Percentiles rank a stretch among this genome's conserved stretches.
These are phyloP conservation scores for Meleagris gallopavo DNA, from an alignment of 2,113 vertebrate genomes.

Conservation along the genomic window DNA sequence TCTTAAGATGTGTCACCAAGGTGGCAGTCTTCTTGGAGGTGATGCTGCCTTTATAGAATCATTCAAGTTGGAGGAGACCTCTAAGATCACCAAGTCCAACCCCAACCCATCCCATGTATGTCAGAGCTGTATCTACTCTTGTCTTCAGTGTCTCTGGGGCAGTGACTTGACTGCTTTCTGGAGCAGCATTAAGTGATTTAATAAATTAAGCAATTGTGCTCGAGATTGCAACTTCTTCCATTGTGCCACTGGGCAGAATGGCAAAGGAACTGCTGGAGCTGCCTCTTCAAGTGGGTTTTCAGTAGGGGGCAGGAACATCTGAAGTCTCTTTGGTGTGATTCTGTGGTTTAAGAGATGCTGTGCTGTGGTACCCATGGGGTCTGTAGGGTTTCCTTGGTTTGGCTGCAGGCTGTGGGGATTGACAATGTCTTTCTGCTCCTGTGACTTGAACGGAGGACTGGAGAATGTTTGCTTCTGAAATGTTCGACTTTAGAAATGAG, in stretches of 20 bases:
- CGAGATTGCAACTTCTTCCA: rapidly evolving
- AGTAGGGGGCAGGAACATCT: not conserved
- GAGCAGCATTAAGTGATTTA: too few relatives aligned
- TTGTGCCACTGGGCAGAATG: rapidly evolving
- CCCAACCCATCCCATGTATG: too few relatives aligned
- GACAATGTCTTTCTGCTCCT: not conserved
- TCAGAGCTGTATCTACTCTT: not conserved
- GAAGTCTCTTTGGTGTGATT: not conserved
- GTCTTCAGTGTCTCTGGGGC: not conserved
- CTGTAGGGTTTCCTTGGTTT: not conserved
- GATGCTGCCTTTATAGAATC: not conserved
- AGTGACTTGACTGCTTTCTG: too few relatives aligned
- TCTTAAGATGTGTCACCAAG: not conserved
- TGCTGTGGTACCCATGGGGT: not conserved
- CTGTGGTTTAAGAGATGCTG: rapidly evolving
- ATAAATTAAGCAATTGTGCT: not conserved
- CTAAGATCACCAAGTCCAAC: not conserved
- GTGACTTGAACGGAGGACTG: not conserved
- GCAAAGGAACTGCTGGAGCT: not conserved
- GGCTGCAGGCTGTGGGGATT: not conserved
- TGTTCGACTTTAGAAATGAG: not conserved
- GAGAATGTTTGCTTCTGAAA: not conserved
- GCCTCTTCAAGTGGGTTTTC: not conserved
- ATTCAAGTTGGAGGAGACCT: not conserved
- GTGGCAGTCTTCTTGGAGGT: not conserved